phyloP scores from a whole-genome alignment of 2,888 invertebrate genomes.

The Sabatieria punctata region DNA sequence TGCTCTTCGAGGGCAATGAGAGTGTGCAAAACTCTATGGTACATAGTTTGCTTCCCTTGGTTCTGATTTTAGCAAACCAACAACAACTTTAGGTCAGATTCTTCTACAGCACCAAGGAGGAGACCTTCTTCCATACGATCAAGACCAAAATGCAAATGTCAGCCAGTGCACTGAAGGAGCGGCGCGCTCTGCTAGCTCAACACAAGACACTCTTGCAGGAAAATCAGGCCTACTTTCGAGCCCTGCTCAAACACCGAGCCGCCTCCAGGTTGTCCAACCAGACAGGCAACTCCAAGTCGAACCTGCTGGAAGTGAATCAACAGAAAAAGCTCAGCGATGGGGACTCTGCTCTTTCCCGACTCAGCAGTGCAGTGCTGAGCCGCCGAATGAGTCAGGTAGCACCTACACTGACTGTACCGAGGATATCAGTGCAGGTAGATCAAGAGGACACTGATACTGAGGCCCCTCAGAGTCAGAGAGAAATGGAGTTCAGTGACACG shows the following conservation, averaged over 20 bases:
- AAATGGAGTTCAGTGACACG: background rate
- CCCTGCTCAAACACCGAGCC: background rate
- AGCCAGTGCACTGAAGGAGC: constrained; percentile 21
- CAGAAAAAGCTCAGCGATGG: background rate
- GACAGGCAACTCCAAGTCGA: background rate
- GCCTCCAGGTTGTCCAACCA: background rate
- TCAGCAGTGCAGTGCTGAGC: background rate
- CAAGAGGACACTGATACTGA: too few relatives aligned
- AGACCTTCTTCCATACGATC: constrained; percentile 33
- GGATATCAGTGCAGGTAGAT: too few relatives aligned
- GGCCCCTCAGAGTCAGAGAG: too few relatives aligned
- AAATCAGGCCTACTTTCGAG: constrained; percentile 20
- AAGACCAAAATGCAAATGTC: constrained; percentile 30
- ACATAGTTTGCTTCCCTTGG: too few relatives aligned
- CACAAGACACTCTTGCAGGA: constrained; percentile 30
- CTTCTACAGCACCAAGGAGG: constrained; percentile 32
- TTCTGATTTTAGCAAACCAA: too few relatives aligned
- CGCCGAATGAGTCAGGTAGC: too few relatives aligned
- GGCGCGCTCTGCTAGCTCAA: constrained; percentile 31
- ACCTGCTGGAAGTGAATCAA: background rate
- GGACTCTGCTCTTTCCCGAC: too few relatives aligned
- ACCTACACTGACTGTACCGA: too few relatives aligned
- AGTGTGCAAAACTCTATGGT: background rate
- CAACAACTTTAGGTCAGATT: too few relatives aligned
- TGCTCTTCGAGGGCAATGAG: background rate